phyloP scores from a whole-genome alignment of 64 coral and sea anemone species.

The Orbicella faveolata region DNA sequence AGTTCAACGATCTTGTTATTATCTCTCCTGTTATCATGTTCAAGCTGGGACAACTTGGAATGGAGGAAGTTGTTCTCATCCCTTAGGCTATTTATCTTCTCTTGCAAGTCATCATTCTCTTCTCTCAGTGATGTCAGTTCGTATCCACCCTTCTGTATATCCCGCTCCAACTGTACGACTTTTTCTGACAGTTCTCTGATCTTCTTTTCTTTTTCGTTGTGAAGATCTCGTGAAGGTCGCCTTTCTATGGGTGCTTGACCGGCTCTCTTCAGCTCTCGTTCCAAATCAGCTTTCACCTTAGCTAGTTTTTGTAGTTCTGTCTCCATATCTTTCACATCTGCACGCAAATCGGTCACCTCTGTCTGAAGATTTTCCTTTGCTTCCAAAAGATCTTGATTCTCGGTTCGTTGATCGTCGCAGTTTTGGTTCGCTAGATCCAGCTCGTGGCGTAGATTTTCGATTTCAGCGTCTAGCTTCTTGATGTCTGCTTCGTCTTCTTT shows the following conservation, averaged over 20 bases:
- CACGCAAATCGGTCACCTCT: conserved; percentile 38
- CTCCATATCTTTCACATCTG: conserved; percentile 26
- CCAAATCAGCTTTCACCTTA: conserved; percentile 38
- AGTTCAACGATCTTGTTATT: conserved; percentile 38
- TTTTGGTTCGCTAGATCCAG: conserved; percentile 66
- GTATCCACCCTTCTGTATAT: neutral
- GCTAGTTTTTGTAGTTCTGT: neutral
- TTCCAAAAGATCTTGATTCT: conserved; percentile 71
- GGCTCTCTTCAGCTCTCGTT: conserved; percentile 31
- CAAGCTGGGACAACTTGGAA: conserved; percentile 26
- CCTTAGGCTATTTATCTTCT: conserved; percentile 30
- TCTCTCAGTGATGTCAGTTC: neutral
- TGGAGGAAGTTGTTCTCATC: conserved; percentile 51
- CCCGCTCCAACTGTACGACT: conserved; percentile 15
- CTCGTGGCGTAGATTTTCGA: conserved; percentile 71
- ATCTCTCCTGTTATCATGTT: conserved; percentile 9
- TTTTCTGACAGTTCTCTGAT: conserved; percentile 39
- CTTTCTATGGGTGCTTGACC: neutral
- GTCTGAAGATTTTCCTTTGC: conserved; percentile 66
- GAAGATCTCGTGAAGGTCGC: neutral
- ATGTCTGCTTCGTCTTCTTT: conserved; percentile 68
- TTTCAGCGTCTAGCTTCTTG: conserved; percentile 65
- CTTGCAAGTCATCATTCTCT: conserved; percentile 43
- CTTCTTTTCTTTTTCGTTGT: conserved; percentile 52
- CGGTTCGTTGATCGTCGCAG: conserved; percentile 63